Percentiles rank a stretch among this genome's conserved stretches.
Conservation (phyloP, 1,140 invertebrate species). For the Ceratina japonica region DNA sequence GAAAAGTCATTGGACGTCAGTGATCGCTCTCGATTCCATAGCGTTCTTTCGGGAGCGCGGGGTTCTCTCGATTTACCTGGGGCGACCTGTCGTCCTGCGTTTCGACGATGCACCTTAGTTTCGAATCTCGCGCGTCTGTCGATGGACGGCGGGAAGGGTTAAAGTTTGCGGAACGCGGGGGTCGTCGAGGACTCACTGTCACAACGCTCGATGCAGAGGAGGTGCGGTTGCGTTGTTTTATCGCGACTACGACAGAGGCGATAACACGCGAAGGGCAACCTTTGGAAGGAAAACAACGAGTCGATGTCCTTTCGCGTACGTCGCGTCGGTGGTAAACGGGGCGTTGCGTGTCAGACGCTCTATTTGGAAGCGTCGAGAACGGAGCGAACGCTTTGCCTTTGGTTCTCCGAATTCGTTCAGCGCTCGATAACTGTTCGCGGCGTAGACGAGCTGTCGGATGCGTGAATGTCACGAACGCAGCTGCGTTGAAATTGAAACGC, state of each 20-base stretch:
- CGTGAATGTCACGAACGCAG: neutral
- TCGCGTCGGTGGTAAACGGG: neutral
- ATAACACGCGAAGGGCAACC: constrained; percentile 1
- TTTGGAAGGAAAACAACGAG: neutral
- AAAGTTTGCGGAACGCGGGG: neutral
- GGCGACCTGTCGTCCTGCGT: neutral
- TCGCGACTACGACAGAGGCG: constrained; percentile 13
- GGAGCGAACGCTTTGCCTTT: neutral
- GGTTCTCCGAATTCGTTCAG: neutral
- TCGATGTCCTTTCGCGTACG: constrained; percentile 8
- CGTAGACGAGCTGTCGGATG: neutral
- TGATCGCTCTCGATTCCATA: neutral
- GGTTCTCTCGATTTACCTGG: neutral
- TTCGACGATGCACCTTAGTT: neutral
- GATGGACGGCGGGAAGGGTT: constrained; percentile 25
- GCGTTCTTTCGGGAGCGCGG: neutral
- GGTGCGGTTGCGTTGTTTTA: constrained; percentile 33
- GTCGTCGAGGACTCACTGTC: neutral
- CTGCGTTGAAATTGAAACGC: neutral
- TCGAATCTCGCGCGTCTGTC: constrained; percentile 25
- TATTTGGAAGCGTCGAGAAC: neutral
- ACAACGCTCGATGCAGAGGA: constrained; percentile 15
- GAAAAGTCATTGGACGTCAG: neutral
- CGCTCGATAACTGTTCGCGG: neutral
- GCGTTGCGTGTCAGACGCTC: constrained; percentile 19